These are phyloP conservation scores for Portunus trituberculatus DNA, from an alignment of 1,140 invertebrate species.

Conservation along the genomic window DNA sequence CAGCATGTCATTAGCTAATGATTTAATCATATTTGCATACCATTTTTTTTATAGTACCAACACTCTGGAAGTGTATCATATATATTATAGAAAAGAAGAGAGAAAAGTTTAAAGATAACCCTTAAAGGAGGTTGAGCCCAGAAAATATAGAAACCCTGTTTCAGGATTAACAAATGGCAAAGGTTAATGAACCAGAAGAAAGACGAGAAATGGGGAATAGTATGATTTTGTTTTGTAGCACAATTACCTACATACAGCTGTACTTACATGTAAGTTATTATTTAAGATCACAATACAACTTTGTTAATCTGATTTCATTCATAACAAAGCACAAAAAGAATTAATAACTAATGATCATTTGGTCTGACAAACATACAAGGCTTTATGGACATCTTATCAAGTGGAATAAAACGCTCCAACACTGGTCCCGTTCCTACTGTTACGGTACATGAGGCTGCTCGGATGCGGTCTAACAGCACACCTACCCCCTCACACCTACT, in stretches of 20 bases:
- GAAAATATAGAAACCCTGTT: not conserved
- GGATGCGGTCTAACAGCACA: constrained; percentile 64
- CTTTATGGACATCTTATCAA: constrained; percentile 71
- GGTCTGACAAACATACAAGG: constrained; percentile 50
- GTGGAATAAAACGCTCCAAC: constrained; percentile 67
- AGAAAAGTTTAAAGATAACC: no score
- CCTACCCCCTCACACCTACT: constrained; percentile 65
- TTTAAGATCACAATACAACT: not conserved
- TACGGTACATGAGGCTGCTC: constrained; percentile 39
- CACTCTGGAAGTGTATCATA: not conserved
- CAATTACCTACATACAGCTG: not conserved
- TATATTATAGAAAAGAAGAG: not conserved
- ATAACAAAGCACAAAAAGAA: not conserved
- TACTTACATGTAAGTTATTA: not conserved
- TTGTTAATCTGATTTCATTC: not conserved
- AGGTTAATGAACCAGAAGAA: not conserved
- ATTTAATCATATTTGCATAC: not conserved
- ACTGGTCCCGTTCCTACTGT: constrained; percentile 58
- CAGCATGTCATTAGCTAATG: not conserved
- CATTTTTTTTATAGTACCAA: not conserved
- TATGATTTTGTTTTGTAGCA: not conserved
- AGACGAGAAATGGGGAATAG: not conserved
- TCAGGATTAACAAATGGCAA: not conserved
- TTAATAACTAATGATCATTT: not conserved
- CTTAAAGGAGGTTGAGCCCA: not conserved